Evolutionary conservation across 2,888 invertebrate genomes (phyloP), one percentile per base, ranked within the genome.

Genomic region (Carcina quercana): DNA sequence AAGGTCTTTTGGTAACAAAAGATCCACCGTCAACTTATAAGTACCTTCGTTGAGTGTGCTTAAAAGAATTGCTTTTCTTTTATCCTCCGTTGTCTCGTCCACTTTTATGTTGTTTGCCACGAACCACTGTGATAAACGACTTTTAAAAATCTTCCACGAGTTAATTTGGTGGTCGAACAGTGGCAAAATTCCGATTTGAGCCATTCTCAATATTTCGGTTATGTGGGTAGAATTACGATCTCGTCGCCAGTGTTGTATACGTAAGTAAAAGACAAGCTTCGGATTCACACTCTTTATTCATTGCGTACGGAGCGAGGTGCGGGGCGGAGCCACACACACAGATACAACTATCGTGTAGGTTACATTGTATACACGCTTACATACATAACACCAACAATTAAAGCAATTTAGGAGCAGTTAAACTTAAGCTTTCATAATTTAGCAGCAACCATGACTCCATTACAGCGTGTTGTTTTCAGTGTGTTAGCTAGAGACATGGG

Each of bases 21-120:
- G 15, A 24, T 44, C 42, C 8, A 37, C 25, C 2, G 42, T 38
- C 5, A 45, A 28, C 25, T 38, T 38, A 22, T 46, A 47, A 5
- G 45, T 43, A n/a, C 27, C 36, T 1, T 47, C 44, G 3, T 15
- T 26, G 35, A 46, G 35, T 33, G 45, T 39, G 28, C 44, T 47
- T n/a, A 44, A 26, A 19, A 45, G 30, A 12, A 43, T 42, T 1
- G 44, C 44, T 7, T 38, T 26, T 28, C 37, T 34, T 25, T 36
- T 46, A 1, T 15, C 19, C 21, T 32, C 36, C 6, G 25, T 5
- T 3, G 24, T 2, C 25, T 41, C 43, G 6, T 10, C 8, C 11
- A 10, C 27, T 10, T 17, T 11, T 2, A 34, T 41, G 6, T 42
- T 38, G 21, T 42, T 40, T 14, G 40, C 42, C 8, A 44, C 30